phyloP scores from a whole-genome alignment of 2,888 invertebrate species.

The Xestia rhomboidea region DNA sequence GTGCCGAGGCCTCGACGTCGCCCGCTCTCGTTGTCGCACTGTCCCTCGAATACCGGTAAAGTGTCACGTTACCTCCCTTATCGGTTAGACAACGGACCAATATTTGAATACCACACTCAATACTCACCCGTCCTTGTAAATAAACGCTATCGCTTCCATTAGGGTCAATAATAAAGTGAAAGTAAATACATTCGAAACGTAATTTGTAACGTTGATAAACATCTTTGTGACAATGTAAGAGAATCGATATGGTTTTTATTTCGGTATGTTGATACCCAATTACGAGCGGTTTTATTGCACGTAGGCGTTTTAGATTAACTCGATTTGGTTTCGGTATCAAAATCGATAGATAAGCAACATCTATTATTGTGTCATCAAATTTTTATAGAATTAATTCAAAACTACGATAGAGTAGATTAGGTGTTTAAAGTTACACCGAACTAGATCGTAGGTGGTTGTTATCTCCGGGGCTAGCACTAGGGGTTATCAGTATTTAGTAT shows the following conservation, averaged over 20 bases:
- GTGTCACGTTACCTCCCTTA: slow-evolving; percentile 82
- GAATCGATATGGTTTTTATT: slow-evolving; percentile 62
- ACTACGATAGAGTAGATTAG: slow-evolving; percentile 14
- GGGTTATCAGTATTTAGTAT: too few relatives aligned
- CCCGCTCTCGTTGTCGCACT: slow-evolving; percentile 36
- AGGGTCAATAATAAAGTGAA: slow-evolving; percentile 71
- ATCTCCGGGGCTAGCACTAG: not conserved
- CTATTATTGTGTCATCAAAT: slow-evolving; percentile 33
- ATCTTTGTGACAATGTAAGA: slow-evolving; percentile 60
- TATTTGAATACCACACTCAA: slow-evolving; percentile 82
- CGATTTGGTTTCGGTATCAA: slow-evolving; percentile 38
- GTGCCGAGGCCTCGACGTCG: slow-evolving; percentile 54
- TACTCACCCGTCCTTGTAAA: slow-evolving; percentile 71
- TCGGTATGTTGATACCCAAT: slow-evolving; percentile 51
- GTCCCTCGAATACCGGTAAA: slow-evolving; percentile 74
- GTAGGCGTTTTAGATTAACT: slow-evolving; percentile 53
- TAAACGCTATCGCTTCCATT: slow-evolving; percentile 72
- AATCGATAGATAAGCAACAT: slow-evolving; percentile 38
- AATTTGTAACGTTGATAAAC: slow-evolving; percentile 69
- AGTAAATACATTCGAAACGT: slow-evolving; percentile 71
- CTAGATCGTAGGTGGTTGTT: not conserved
- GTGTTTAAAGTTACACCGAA: slow-evolving; percentile 13
- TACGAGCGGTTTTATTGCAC: slow-evolving; percentile 53
- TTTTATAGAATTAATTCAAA: slow-evolving; percentile 12
- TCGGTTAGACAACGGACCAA: slow-evolving; percentile 78